Evolutionary conservation across 2,888 invertebrate species (phyloP).

Genomic region (Brenthis ino): DNA sequence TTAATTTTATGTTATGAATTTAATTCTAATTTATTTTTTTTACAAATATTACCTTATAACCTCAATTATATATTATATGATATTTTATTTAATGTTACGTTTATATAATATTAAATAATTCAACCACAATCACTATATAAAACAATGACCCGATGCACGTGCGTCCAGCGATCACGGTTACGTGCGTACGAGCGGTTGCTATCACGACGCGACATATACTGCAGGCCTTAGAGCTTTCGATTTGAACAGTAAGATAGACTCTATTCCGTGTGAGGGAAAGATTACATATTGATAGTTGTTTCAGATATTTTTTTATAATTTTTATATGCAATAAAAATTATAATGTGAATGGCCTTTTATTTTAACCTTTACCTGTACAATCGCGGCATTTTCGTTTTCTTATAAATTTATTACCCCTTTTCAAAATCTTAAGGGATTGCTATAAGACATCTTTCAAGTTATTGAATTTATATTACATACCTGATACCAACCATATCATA

Average conservation of each 20-base stretch:
- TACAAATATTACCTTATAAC: slow-evolving; percentile 9
- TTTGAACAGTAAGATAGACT: slow-evolving; percentile 9
- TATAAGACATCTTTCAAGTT: no score
- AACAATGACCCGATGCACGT: slow-evolving; percentile 19
- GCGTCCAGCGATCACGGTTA: slow-evolving; percentile 6
- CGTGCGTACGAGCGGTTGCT: slow-evolving; percentile 25
- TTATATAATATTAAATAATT: background rate
- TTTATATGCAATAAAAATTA: background rate
- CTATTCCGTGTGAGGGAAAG: slow-evolving; percentile 26
- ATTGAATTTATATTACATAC: no score
- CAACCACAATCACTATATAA: slow-evolving; percentile 4
- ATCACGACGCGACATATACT: slow-evolving; percentile 31
- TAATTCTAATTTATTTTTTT: no score
- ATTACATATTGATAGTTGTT: background rate
- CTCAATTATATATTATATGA: background rate
- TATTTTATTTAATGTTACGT: background rate
- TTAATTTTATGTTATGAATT: no score
- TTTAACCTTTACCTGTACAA: no score
- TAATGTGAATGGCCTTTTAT: no score
- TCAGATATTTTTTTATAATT: no score
- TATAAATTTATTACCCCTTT: no score
- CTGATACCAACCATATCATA: no score
- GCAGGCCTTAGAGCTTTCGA: slow-evolving; percentile 33
- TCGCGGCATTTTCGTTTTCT: no score
- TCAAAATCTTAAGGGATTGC: no score